Conservation (phyloP, 1,140 invertebrate genomes). For the Atta texana region DNA sequence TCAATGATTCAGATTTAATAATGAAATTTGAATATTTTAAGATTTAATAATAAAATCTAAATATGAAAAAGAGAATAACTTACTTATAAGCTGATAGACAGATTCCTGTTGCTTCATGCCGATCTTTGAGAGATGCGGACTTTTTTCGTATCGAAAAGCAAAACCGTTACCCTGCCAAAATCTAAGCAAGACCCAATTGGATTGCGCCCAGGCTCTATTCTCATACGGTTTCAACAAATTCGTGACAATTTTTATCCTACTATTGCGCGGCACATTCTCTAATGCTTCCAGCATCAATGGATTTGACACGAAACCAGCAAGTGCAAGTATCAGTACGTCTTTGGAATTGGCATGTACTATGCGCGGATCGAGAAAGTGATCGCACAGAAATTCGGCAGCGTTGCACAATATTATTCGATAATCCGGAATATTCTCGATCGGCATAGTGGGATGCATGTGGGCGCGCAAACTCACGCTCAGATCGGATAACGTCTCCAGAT, state of each 20-base stretch:
- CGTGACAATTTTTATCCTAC: conserved; percentile 87
- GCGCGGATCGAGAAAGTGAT: conserved; percentile 91
- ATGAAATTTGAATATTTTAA: background rate
- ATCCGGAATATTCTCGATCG: conserved; percentile 87
- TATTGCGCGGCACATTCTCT: conserved; percentile 88
- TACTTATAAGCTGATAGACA: conserved; percentile 86
- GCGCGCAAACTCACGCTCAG: conserved; percentile 87
- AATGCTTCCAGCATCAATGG: conserved; percentile 87
- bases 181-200: conserved; percentile 93
- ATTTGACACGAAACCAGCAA: conserved; percentile 91
- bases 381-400: conserved; percentile 91
- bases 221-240: conserved; percentile 92
- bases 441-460: conserved; percentile 89
- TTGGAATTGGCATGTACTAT: conserved; percentile 92
- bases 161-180: conserved; percentile 95
- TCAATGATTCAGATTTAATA: conserved; percentile 12
- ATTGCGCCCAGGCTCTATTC: conserved; percentile 94
- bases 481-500: conserved; percentile 91
- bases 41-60: conserved; percentile 12
- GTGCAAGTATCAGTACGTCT: conserved; percentile 91
- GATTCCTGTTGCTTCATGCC: conserved; percentile 85
- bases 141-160: conserved; percentile 91
- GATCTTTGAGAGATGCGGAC: conserved; percentile 87
- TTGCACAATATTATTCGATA: conserved; percentile 87
- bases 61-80: conserved; percentile 61